Percentiles rank a stretch among this genome's conserved stretches.
phyloP scores from a whole-genome alignment of 2,888 invertebrate genomes.

The Chrysolina haemoptera region DNA sequence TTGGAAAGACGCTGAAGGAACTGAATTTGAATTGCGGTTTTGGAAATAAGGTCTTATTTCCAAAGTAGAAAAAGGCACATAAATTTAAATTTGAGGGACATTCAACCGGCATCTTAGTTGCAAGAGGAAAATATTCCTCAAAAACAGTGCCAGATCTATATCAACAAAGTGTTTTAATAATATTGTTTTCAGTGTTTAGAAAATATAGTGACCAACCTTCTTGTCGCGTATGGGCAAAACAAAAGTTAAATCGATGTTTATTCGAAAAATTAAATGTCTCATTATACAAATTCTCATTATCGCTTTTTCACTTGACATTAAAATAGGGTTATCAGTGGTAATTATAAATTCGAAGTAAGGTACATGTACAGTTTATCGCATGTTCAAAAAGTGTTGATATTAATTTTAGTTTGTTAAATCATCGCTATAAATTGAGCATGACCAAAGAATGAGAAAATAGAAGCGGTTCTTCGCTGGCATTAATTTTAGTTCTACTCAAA shows the following conservation, averaged over 20 bases:
- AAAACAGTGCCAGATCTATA: too few species aligned
- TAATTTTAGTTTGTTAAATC: not conserved
- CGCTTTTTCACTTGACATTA: not conserved
- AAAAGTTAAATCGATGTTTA: constrained; percentile 3
- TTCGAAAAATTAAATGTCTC: not conserved
- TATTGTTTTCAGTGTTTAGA: too few species aligned
- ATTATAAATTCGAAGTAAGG: constrained; percentile 6
- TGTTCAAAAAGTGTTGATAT: not conserved
- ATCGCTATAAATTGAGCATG: not conserved
- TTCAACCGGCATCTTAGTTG: too few species aligned
- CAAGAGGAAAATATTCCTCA: too few species aligned
- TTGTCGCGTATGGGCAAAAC: not conserved
- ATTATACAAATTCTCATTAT: not conserved
- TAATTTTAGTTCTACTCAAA: too few species aligned
- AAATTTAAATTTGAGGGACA: too few species aligned
- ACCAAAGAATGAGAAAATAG: not conserved
- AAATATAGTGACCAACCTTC: not conserved
- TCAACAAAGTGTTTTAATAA: too few species aligned
- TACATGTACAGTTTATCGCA: constrained; percentile 11
- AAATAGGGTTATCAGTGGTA: constrained; percentile 7
- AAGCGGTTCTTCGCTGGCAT: too few species aligned
- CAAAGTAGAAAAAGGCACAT: too few species aligned
- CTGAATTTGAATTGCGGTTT: too few species aligned
- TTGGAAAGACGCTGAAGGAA: too few species aligned
- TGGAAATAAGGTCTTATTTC: too few species aligned